phyloP scores from a whole-genome alignment of 2,888 invertebrate species.

The Dromius quadrimaculatus region DNA sequence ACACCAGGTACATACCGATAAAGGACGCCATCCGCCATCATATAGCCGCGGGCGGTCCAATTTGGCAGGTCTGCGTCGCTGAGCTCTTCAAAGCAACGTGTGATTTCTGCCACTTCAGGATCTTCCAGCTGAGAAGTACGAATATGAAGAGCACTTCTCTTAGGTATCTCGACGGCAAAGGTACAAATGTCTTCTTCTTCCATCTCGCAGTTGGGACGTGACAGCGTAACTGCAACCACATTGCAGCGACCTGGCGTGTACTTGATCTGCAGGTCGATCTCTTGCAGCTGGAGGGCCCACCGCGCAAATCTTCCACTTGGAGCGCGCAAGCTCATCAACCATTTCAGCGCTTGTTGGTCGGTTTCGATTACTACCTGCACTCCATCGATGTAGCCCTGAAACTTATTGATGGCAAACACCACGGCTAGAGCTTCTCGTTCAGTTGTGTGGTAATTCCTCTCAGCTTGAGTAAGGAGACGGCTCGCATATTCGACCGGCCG shows the following conservation, averaged over 20 bases:
- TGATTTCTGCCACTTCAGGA: conserved; percentile 44
- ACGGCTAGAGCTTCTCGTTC: conserved; percentile 58
- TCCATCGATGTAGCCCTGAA: conserved; percentile 61
- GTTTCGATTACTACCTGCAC: conserved; percentile 60
- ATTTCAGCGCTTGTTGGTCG: conserved; percentile 65
- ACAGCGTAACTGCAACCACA: background rate
- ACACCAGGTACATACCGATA: conserved; percentile 53
- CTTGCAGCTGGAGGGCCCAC: conserved; percentile 63
- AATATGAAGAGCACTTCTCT: background rate
- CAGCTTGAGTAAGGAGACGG: background rate
- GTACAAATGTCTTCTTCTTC: background rate
- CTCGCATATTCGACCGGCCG: background rate
- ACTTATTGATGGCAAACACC: conserved; percentile 59
- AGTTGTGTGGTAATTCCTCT: conserved; percentile 58
- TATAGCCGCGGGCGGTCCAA: conserved; percentile 54
- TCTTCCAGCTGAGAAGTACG: conserved; percentile 52
- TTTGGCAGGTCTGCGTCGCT: background rate
- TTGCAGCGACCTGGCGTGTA: background rate
- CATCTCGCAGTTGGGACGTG: conserved; percentile 58
- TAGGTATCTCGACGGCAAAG: background rate
- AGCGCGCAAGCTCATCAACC: conserved; percentile 61
- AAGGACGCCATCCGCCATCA: conserved; percentile 56
- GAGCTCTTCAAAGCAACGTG: conserved; percentile 37
- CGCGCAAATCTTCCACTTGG: conserved; percentile 62
- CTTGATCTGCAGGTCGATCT: conserved; percentile 13